Conservation (phyloP, 2,888 invertebrate genomes). For the Diploptera punctata region DNA sequence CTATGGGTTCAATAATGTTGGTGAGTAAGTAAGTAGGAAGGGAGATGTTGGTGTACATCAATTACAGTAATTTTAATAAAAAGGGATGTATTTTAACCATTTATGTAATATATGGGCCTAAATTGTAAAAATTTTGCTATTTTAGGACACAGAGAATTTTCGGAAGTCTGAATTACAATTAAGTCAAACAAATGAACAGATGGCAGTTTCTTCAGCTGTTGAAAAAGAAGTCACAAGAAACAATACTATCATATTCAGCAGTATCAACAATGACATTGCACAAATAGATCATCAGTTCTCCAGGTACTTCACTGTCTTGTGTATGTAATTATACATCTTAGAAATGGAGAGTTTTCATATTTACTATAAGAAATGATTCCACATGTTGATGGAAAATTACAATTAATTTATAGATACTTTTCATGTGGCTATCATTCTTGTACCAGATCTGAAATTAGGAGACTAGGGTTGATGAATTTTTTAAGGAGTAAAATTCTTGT, state of each 20-base stretch:
- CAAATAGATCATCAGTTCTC: conserved; percentile 77
- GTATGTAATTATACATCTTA: no score
- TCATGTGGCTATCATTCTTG: no score
- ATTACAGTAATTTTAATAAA: conserved; percentile 21
- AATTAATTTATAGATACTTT: no score
- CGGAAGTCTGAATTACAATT: conserved; percentile 62
- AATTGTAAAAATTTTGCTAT: conserved; percentile 47
- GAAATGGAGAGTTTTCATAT: no score
- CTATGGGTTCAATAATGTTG: neutral
- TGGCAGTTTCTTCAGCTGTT: conserved; percentile 71
- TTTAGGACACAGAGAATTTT: conserved; percentile 67
- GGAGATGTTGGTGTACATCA: neutral
- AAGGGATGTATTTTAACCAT: no score
- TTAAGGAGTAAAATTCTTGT: no score
- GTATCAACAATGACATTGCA: conserved; percentile 75
- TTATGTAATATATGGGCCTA: no score
- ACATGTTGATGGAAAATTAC: no score
- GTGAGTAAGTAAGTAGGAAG: neutral
- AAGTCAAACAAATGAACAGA: conserved; percentile 69
- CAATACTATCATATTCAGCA: conserved; percentile 79
- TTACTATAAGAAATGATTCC: no score
- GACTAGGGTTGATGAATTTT: no score
- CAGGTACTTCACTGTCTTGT: conserved; percentile 57
- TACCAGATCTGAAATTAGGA: no score
- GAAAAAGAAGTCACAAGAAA: conserved; percentile 75